These are phyloP conservation scores for Cryptotermes secundus DNA, from an alignment of 1,140 invertebrate species.

Conservation along the genomic window DNA sequence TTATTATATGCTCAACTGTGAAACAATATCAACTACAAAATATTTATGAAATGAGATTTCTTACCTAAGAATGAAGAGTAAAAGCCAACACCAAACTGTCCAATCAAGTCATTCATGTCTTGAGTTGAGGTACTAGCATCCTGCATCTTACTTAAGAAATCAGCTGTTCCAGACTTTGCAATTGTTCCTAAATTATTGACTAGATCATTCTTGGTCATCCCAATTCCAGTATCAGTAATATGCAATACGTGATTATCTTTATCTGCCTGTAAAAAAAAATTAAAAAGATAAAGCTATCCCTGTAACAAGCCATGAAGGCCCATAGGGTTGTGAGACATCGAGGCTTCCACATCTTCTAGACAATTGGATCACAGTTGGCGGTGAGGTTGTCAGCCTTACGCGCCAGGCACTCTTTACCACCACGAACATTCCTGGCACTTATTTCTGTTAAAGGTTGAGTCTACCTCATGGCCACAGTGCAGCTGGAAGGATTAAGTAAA, in stretches of 20 bases:
- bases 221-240: constrained; percentile 96
- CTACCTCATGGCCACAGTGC: too few species aligned
- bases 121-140: constrained; percentile 58
- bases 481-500: too few species aligned
- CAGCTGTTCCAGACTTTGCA: constrained; percentile 98
- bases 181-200: constrained; percentile 98
- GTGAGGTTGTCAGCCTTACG: too few species aligned
- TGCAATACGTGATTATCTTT: constrained; percentile 93
- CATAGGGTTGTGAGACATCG: too few species aligned
- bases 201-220: constrained; percentile 95
- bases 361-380: too few species aligned
- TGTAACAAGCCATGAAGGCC: constrained; percentile 13
- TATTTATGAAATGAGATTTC: constrained; percentile 27
- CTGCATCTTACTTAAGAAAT: constrained; percentile 94
- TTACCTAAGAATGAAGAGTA: constrained; percentile 91
- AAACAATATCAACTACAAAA: too few species aligned
- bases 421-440: too few species aligned
- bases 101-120: constrained; percentile 85
- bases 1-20: too few species aligned
- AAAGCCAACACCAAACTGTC: constrained; percentile 97
- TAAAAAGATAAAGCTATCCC: too few species aligned
- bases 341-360: too few species aligned
- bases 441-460: too few species aligned
- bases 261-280: constrained; percentile 63
- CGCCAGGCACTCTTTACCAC: too few species aligned